Conservation (phyloP, 2,113 vertebrate species). For the Sciurus niger region DNA sequence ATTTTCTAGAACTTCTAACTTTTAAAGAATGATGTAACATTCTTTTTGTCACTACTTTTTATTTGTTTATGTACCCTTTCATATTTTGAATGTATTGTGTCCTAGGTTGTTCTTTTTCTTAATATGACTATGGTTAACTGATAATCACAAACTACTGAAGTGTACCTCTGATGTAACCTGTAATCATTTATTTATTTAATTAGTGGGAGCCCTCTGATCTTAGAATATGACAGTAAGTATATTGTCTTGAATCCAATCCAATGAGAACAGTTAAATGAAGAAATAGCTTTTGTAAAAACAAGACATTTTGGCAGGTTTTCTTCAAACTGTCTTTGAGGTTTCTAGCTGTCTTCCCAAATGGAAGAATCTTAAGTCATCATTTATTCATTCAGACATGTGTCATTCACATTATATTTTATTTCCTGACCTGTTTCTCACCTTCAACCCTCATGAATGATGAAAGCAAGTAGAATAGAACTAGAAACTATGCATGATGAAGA, state of each 20-base stretch:
- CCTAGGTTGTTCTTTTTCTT: not conserved
- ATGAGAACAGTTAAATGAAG: conserved; percentile 21
- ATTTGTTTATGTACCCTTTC: not conserved
- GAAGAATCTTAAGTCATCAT: not conserved
- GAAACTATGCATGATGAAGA: not conserved
- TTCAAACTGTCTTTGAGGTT: not conserved
- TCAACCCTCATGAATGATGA: not conserved
- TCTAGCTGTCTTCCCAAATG: not conserved
- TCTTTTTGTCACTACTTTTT: not conserved
- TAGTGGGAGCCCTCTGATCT: not conserved
- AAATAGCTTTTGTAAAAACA: not conserved
- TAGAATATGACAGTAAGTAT: not conserved
- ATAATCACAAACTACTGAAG: conserved; percentile 4
- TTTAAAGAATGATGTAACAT: not conserved
- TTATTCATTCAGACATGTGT: not conserved
- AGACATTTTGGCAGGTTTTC: not conserved
- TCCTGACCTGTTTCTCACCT: conserved; percentile 6
- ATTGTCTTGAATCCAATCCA: not conserved
- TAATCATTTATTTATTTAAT: not conserved
- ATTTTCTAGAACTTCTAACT: conserved; percentile 42
- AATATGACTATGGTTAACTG: not conserved
- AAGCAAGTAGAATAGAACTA: not conserved
- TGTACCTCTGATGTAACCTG: not conserved
- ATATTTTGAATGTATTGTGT: conserved; percentile 38
- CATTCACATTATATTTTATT: not conserved